Percentiles rank a stretch among this genome's conserved stretches.
phyloP scores from a whole-genome alignment of 2,113 vertebrate species.

The Ammodytes dubius region DNA sequence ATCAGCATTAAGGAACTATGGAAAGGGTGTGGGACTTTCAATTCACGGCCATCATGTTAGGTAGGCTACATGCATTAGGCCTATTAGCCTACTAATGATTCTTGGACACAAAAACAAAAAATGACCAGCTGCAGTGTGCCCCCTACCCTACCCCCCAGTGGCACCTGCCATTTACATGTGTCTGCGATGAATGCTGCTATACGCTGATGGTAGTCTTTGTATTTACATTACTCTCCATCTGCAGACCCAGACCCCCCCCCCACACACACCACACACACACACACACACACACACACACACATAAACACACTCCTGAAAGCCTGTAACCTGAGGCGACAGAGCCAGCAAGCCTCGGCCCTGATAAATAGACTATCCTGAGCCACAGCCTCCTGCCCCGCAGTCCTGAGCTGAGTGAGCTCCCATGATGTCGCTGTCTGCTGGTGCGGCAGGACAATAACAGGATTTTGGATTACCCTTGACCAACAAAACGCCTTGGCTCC shows the following conservation, averaged over 20 bases:
- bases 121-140: constrained; percentile 6
- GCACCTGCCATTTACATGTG: constrained; percentile 46
- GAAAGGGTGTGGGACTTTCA: constrained; percentile 9
- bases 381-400: constrained; percentile 77
- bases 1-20: not conserved
- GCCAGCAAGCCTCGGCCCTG: constrained; percentile 63
- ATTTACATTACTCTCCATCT: constrained; percentile 42
- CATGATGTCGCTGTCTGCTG: constrained; percentile 77
- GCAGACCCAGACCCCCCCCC: constrained; percentile 30
- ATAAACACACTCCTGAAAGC: constrained; percentile 31
- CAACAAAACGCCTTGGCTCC: constrained; percentile 73
- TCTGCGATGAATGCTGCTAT: constrained; percentile 7
- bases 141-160: constrained; percentile 7
- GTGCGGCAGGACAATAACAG: constrained; percentile 74
- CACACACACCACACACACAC: not conserved
- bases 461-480: constrained; percentile 84
- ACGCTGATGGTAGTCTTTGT: constrained; percentile 14
- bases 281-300: not conserved
- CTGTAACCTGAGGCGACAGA: constrained; percentile 68
- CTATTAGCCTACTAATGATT: not conserved
- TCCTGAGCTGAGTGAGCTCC: constrained; percentile 49
- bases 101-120: not conserved
- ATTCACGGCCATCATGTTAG: not conserved
- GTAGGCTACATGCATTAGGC: too few relatives aligned
- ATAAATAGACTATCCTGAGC: constrained; percentile 58